phyloP scores from a whole-genome alignment of 2,113 vertebrate genomes.

The Hystrix cristata region DNA sequence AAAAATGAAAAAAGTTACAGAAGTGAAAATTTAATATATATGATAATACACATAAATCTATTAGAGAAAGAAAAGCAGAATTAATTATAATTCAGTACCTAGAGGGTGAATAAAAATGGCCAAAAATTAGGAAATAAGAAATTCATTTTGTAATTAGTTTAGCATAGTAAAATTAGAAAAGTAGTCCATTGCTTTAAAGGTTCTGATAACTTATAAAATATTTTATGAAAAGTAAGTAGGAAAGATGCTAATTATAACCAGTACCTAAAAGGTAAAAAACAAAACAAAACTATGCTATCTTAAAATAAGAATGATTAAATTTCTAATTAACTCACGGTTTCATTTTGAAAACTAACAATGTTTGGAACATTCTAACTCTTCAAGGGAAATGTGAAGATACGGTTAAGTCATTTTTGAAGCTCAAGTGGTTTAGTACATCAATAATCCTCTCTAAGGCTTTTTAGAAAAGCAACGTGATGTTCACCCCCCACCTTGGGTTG shows the following conservation, averaged over 20 bases:
- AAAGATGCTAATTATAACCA: slow-evolving; percentile 74
- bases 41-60: slow-evolving; percentile 90
- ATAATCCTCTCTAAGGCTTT: background rate
- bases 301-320: slow-evolving; percentile 76
- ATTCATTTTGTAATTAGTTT: slow-evolving; percentile 88
- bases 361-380: slow-evolving; percentile 71
- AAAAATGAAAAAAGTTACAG: slow-evolving; percentile 83
- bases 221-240: slow-evolving; percentile 15
- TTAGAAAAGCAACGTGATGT: background rate
- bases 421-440: slow-evolving; percentile 33
- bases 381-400: slow-evolving; percentile 59
- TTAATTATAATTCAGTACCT: slow-evolving; percentile 86
- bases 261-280: slow-evolving; percentile 54
- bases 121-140: slow-evolving; percentile 88
- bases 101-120: slow-evolving; percentile 83
- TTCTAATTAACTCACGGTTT: slow-evolving; percentile 77
- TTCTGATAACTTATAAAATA: slow-evolving; percentile 76
- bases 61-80: slow-evolving; percentile 84
- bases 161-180: slow-evolving; percentile 77
- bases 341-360: slow-evolving; percentile 63
- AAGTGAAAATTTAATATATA: slow-evolving; percentile 90
- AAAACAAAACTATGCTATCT: slow-evolving; percentile 38
- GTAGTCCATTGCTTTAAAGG: slow-evolving; percentile 77
- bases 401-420: slow-evolving; percentile 54
- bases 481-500: background rate